Percentiles rank a stretch among this genome's conserved stretches.
phyloP scores from a whole-genome alignment of 2,888 invertebrate genomes.

The Hemistola chrysoprasaria region DNA sequence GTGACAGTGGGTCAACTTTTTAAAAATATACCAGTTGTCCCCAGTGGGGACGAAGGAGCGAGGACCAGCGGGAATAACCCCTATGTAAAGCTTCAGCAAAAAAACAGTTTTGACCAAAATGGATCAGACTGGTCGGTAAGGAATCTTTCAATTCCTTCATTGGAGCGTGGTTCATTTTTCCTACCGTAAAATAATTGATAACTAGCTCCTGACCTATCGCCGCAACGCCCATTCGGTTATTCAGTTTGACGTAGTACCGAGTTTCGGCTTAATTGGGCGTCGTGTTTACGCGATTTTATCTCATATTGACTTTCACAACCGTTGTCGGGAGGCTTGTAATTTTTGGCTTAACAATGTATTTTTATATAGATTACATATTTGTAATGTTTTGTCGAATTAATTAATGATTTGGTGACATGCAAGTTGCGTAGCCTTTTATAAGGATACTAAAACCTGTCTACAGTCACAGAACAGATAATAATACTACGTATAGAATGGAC shows the following conservation, averaged over 20 bases:
- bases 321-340: slow-evolving; percentile 5
- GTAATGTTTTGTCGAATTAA: not conserved
- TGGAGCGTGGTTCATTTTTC: not conserved
- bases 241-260: slow-evolving; percentile 28
- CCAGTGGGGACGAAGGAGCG: too few relatives aligned
- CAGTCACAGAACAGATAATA: too few relatives aligned
- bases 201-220: slow-evolving; percentile 3
- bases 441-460: too few relatives aligned
- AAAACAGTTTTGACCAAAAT: too few relatives aligned
- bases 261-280: slow-evolving; percentile 30
- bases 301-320: slow-evolving; percentile 20
- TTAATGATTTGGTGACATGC: not conserved
- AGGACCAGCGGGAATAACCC: too few relatives aligned
- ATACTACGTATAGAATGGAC: too few relatives aligned
- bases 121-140: too few relatives aligned
- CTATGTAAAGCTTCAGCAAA: too few relatives aligned
- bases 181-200: too few relatives aligned
- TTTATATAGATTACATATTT: slow-evolving; percentile 1
- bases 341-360: slow-evolving; percentile 11
- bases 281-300: slow-evolving; percentile 31
- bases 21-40: too few relatives aligned
- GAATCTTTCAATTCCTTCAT: not conserved
- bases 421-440: too few relatives aligned
- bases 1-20: too few relatives aligned
- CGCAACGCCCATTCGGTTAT: slow-evolving; percentile 20